Base-by-base conservation (phyloP, 2,888 invertebrate genomes). In the Ametastegia equiseti region DNA sequence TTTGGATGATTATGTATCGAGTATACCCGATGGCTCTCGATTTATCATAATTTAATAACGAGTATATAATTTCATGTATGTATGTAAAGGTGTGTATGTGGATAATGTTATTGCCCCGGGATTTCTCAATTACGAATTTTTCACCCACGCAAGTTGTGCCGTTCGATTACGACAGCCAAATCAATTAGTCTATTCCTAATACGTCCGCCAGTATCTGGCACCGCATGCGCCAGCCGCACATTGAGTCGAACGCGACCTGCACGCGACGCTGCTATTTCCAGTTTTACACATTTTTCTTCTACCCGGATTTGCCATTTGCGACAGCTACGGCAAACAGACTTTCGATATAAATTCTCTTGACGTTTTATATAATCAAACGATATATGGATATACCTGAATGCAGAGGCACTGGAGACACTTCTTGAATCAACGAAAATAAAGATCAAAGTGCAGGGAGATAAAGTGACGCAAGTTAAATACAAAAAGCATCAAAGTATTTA, bases 101-200 rank as follows among this genome's bases (percentile, higher is more conserved):
- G n/a, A n/a, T n/a, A n/a, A n/a, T n/a, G n/a, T n/a, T 19, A 45
- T 19, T 27, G 15, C 15, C 15, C 15, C 36, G n/a, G 30, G 71
- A 47, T 71, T 71, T 45, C 27, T 19, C 71, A 71, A 71, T 71
- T 45, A 47, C 27, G 27, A 23, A 47, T 71, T 71, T 71, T 71
- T 30, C 71, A 69, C 71, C 71, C 71, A 71, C 71, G 15, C 60
- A 60, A 13, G 60, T 60, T 60, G 39, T 39, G 23, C 19, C 27
- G 45, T 71, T 45, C 15, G 45, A 71, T 71, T 71, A 36, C 75
- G 54, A 75, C 75, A 54, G 75, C 11, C 13, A 45, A 75, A 54
- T 75, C 75, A 75, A 75, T 75, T 75, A 75, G 54, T 75, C 75
- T n/a, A 75, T 75, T 75, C 75, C 50, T 54, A 75, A 75, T 75